Evolutionary conservation across 2,888 invertebrate species (phyloP).

Genomic region (Timandra comae): DNA sequence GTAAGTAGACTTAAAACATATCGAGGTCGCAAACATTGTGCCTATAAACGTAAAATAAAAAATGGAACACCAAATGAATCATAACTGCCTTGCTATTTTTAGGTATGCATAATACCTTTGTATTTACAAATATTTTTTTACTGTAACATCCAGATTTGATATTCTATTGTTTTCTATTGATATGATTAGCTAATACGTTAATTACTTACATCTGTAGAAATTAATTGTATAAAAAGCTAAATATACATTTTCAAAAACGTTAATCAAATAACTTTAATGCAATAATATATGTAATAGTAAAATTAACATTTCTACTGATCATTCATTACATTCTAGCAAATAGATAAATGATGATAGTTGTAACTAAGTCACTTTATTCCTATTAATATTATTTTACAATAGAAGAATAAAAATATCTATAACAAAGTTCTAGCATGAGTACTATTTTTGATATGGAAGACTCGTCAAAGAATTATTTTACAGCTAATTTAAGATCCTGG

Average conservation of each 20-base stretch:
- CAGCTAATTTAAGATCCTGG: slow-evolving; percentile 68
- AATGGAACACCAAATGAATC: no score
- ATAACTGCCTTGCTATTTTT: no score
- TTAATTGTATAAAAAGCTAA: slow-evolving; percentile 19
- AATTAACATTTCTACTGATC: slow-evolving; percentile 3
- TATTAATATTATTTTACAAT: slow-evolving; percentile 4
- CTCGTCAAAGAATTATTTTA: slow-evolving; percentile 57
- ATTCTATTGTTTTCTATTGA: slow-evolving; percentile 6
- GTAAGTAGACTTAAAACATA: no score
- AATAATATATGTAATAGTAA: slow-evolving; percentile 11
- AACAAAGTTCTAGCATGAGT: slow-evolving; percentile 55
- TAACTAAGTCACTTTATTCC: slow-evolving; percentile 15
- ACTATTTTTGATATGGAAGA: slow-evolving; percentile 77
- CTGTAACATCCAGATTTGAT: no score
- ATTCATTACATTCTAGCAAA: slow-evolving; percentile 16
- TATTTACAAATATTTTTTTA: no score
- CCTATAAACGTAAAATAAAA: background rate
- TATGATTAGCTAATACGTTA: slow-evolving; percentile 24
- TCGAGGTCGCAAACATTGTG: slow-evolving; percentile 4
- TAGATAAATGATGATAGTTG: slow-evolving; percentile 11
- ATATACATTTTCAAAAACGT: slow-evolving; percentile 21
- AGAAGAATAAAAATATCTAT: slow-evolving; percentile 25
- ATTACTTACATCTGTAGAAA: slow-evolving; percentile 18
- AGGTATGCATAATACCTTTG: no score
- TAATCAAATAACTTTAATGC: background rate